Evolutionary conservation across 2,113 vertebrate genomes (phyloP).

Genomic region (Psilopogon haemacephalus): DNA sequence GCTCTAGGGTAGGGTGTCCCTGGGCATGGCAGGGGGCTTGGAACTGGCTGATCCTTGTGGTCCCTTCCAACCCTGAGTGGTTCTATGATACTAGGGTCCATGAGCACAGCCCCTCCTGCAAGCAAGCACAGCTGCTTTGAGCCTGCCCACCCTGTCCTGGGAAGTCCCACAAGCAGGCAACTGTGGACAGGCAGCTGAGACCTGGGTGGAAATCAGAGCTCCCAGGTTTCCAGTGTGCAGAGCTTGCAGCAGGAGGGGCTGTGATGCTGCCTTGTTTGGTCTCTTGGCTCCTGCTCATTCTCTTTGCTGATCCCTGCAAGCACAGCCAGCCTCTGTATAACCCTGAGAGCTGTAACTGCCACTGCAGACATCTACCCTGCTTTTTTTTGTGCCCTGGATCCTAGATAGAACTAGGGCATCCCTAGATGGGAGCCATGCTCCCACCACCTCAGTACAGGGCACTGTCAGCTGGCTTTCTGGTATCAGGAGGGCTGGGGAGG

Average conservation of each 20-base stretch:
- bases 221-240: rapidly evolving
- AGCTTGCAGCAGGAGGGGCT: not conserved
- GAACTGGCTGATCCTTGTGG: too few relatives aligned
- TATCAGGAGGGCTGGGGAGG: too few relatives aligned
- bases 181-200: not conserved
- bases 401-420: too few relatives aligned
- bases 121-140: rapidly evolving
- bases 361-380: not conserved
- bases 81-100: too few relatives aligned
- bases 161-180: rapidly evolving
- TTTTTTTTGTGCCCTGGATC: rapidly evolving
- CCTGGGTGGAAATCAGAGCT: not conserved
- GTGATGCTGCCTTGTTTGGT: too few relatives aligned
- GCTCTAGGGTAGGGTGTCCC: too few relatives aligned
- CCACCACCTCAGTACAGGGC: too few relatives aligned
- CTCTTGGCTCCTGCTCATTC: not conserved
- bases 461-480: rapidly evolving
- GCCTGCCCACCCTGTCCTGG: rapidly evolving
- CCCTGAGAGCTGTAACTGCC: not conserved
- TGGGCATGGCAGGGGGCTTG: too few relatives aligned
- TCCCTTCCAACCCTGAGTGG: too few relatives aligned
- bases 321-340: not conserved
- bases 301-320: not conserved
- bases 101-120: too few relatives aligned
- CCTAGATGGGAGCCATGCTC: too few relatives aligned